Percentiles rank a stretch among this genome's conserved stretches.
Evolutionary conservation across 2,113 vertebrate species (phyloP).

Genomic region (Caloenas nicobarica): DNA sequence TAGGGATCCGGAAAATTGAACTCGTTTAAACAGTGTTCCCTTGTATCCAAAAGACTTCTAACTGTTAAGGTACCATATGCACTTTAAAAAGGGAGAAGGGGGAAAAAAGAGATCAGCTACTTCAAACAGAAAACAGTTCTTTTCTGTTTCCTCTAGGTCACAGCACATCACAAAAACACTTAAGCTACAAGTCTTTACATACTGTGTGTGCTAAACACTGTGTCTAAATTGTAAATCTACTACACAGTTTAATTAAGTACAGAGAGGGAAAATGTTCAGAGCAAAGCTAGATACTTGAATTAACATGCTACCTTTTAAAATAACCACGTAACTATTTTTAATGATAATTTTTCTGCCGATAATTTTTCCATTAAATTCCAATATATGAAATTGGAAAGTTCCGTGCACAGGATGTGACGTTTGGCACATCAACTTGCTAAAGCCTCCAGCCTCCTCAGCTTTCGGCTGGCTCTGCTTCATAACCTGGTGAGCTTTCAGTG

Average conservation of each 20-base stretch:
- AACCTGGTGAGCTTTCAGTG: background rate
- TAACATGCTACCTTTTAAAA: background rate
- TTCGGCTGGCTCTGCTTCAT: background rate
- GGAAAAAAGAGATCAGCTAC: background rate
- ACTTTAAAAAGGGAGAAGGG: conserved; percentile 74
- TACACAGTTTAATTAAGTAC: background rate
- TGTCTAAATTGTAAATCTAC: background rate
- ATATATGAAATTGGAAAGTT: background rate
- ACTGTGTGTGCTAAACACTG: background rate
- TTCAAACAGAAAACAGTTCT: background rate
- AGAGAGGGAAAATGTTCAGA: background rate
- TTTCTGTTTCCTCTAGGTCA: background rate
- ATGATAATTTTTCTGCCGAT: rapidly evolving
- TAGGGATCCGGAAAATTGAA: conserved; percentile 99
- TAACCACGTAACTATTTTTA: background rate
- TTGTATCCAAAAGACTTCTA: conserved; percentile 94
- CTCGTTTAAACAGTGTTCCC: conserved; percentile 97
- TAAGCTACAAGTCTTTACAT: background rate
- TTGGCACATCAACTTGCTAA: background rate
- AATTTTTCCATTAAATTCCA: background rate
- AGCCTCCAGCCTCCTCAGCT: background rate
- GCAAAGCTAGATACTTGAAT: background rate
- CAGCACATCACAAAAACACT: background rate
- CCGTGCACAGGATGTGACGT: background rate
- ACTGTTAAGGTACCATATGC: conserved; percentile 98